A percentile compares a stretch with the other conserved stretches of the same genome.
Conservation (phyloP, 2,888 invertebrate genomes). For the Perithous albicinctus region DNA sequence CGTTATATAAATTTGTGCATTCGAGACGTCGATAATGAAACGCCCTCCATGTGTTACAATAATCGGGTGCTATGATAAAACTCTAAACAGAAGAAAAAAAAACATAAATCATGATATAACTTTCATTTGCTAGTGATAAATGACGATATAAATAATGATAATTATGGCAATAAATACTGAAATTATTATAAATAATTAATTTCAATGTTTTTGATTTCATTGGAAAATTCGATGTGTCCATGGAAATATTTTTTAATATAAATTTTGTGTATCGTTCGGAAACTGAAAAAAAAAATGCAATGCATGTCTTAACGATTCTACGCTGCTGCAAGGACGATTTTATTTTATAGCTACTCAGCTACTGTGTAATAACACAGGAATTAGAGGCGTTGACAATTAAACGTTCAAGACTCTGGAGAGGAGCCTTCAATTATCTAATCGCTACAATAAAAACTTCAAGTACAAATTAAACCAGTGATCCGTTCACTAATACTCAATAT, state of each 20-base stretch:
- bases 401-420: background rate
- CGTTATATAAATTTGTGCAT: too few species aligned
- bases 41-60: too few species aligned
- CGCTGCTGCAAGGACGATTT: conserved; percentile 10
- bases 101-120: too few species aligned
- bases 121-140: too few species aligned
- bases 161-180: background rate
- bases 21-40: too few species aligned
- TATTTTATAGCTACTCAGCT: conserved; percentile 22
- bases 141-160: background rate
- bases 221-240: too few species aligned
- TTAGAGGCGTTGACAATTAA: background rate
- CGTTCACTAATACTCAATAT: background rate
- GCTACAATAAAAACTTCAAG: conserved; percentile 11
- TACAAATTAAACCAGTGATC: conserved; percentile 3
- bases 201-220: background rate
- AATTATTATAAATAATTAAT: background rate
- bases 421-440: background rate
- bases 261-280: background rate
- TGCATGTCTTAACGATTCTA: background rate
- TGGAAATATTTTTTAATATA: background rate
- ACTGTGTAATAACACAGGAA: conserved; percentile 25
- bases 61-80: too few species aligned
- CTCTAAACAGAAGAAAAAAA: too few species aligned
- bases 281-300: background rate